Evolutionary conservation across 2,113 vertebrate species (phyloP).

Genomic region (Sprattus sprattus): DNA sequence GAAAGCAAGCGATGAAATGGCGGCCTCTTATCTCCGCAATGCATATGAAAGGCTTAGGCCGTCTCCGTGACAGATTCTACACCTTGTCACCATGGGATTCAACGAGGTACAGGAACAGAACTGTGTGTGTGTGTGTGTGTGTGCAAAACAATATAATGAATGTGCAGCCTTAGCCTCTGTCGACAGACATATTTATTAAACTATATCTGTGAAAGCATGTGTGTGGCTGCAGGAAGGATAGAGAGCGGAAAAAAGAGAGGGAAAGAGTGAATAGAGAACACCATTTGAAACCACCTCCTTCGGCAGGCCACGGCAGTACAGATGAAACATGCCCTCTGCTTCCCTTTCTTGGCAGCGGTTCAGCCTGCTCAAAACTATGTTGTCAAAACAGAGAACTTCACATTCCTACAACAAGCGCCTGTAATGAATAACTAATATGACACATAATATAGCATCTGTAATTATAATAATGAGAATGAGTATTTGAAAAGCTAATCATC

Average conservation of each 20-base stretch:
- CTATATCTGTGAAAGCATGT: neutral
- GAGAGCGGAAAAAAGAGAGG: neutral
- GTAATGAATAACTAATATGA: constrained; percentile 66
- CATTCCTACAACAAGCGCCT: constrained; percentile 59
- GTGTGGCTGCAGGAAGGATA: neutral
- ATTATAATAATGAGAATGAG: constrained; percentile 68
- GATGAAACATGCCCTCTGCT: constrained; percentile 35
- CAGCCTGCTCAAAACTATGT: constrained; percentile 42
- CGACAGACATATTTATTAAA: neutral
- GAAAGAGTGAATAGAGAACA: constrained; percentile 12
- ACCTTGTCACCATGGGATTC: constrained; percentile 70
- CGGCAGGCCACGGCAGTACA: constrained; percentile 35
- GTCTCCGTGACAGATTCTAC: constrained; percentile 71
- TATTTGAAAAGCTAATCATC: constrained; percentile 62
- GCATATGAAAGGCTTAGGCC: constrained; percentile 78
- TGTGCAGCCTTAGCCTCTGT: neutral
- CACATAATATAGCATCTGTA: constrained; percentile 70
- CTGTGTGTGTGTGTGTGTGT: constrained; percentile 24
- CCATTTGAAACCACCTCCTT: constrained; percentile 30
- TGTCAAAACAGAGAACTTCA: constrained; percentile 48
- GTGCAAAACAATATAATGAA: constrained; percentile 18
- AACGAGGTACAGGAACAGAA: constrained; percentile 62
- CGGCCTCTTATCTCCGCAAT: constrained; percentile 75
- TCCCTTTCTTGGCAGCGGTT: constrained; percentile 41
- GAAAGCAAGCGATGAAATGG: constrained; percentile 73